These are phyloP conservation scores for Tiliacea aurago DNA, from an alignment of 2,888 invertebrate species.

Conservation along the genomic window DNA sequence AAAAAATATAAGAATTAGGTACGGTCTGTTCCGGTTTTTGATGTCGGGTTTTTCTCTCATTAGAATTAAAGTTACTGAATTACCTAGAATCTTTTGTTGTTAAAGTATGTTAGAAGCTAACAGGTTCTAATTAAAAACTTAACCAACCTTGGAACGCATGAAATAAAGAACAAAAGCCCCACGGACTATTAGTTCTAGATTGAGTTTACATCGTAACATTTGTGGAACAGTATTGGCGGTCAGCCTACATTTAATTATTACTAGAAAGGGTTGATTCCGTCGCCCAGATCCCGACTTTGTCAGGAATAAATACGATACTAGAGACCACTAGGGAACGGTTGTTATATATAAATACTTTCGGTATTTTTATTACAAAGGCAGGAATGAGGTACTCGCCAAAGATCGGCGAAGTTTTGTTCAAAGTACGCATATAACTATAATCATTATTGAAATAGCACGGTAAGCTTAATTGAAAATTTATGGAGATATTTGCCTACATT, in stretches of 20 bases:
- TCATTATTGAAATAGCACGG: constrained; percentile 23
- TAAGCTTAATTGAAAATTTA: constrained; percentile 29
- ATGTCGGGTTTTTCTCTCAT: not conserved
- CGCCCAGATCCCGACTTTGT: not conserved
- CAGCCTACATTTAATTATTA: not conserved
- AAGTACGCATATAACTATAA: not conserved
- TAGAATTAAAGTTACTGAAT: too few species aligned
- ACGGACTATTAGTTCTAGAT: not conserved
- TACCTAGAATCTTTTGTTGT: not conserved
- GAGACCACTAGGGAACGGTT: not conserved
- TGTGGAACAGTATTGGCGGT: not conserved
- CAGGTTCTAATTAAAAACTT: not conserved
- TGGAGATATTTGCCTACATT: not conserved
- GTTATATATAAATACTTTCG: not conserved
- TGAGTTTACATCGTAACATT: too few species aligned
- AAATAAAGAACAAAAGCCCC: not conserved
- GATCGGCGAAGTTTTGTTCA: not conserved
- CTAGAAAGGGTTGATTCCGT: not conserved
- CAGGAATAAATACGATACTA: not conserved
- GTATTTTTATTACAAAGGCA: not conserved
- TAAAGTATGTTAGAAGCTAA: not conserved
- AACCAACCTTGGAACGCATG: not conserved
- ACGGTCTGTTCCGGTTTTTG: too few species aligned
- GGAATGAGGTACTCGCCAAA: not conserved
- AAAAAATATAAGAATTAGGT: not conserved